phyloP scores from a whole-genome alignment of 2,113 vertebrate genomes.

The Vulpes ferrilata region DNA sequence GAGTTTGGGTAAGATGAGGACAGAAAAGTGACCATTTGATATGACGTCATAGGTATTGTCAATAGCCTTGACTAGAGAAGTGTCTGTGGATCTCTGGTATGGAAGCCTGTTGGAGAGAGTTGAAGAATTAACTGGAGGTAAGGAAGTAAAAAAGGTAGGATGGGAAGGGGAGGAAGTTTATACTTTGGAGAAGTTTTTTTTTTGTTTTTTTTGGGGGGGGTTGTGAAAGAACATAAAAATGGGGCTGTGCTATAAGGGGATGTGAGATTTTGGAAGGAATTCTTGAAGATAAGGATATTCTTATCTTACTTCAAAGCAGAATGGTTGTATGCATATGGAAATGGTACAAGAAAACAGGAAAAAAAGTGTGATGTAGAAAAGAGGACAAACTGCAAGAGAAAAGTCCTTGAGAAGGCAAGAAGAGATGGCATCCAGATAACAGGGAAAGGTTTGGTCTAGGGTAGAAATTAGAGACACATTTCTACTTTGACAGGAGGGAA shows the following conservation, averaged over 20 bases:
- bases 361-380: neutral
- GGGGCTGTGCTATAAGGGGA: neutral
- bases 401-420: neutral
- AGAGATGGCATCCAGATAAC: neutral
- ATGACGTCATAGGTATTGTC: neutral
- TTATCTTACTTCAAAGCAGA: neutral
- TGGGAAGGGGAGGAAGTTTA: neutral
- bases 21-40: neutral
- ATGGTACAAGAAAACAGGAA: neutral
- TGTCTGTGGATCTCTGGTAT: neutral
- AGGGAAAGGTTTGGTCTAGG: neutral
- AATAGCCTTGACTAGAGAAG: neutral
- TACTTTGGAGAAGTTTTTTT: neutral
- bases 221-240: neutral
- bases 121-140: neutral
- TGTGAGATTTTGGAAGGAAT: neutral
- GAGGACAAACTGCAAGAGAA: neutral
- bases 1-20: neutral
- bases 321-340: neutral
- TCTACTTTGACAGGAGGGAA: neutral
- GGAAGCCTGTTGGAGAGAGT: neutral
- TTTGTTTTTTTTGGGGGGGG: neutral
- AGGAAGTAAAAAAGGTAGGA: neutral
- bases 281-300: neutral
- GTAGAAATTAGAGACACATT: neutral